Conservation (phyloP, 2,113 vertebrate species). For the Papio anubis region DNA sequence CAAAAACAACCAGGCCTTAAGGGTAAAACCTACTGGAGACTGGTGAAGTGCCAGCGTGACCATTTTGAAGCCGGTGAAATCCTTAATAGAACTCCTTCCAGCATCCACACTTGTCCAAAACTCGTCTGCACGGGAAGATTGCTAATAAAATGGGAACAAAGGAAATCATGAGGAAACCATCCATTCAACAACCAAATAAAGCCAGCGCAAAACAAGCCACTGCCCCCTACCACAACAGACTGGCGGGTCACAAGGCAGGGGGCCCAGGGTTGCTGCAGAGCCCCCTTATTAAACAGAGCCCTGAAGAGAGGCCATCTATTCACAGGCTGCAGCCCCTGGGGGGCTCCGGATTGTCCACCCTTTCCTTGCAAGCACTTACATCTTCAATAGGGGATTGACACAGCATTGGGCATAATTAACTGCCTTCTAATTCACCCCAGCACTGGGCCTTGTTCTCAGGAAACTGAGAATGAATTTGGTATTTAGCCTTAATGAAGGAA, state of each 20-base stretch:
- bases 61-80: neutral
- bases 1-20: neutral
- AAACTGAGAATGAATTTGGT: slow-evolving; percentile 76
- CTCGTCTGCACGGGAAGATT: neutral
- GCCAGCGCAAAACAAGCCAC: slow-evolving; percentile 80
- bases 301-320: slow-evolving; percentile 84
- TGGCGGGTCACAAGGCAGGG: slow-evolving; percentile 32
- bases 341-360: slow-evolving; percentile 76
- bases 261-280: slow-evolving; percentile 44
- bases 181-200: slow-evolving; percentile 72
- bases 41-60: neutral
- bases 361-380: slow-evolving; percentile 83
- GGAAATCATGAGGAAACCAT: slow-evolving; percentile 35
- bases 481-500: slow-evolving; percentile 81
- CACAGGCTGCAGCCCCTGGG: slow-evolving; percentile 78
- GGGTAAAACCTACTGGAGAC: neutral
- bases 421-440: slow-evolving; percentile 83
- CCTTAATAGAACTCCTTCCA: neutral
- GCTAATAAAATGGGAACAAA: slow-evolving; percentile 65
- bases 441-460: slow-evolving; percentile 72
- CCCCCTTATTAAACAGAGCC: slow-evolving; percentile 82
- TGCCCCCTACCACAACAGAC: slow-evolving; percentile 74
- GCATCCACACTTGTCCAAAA: neutral
- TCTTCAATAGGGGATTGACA: slow-evolving; percentile 70
- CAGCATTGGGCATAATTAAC: slow-evolving; percentile 87